These are phyloP conservation scores for Proterorhinus semilunaris DNA, from an alignment of 2,113 vertebrate species.

Conservation along the genomic window DNA sequence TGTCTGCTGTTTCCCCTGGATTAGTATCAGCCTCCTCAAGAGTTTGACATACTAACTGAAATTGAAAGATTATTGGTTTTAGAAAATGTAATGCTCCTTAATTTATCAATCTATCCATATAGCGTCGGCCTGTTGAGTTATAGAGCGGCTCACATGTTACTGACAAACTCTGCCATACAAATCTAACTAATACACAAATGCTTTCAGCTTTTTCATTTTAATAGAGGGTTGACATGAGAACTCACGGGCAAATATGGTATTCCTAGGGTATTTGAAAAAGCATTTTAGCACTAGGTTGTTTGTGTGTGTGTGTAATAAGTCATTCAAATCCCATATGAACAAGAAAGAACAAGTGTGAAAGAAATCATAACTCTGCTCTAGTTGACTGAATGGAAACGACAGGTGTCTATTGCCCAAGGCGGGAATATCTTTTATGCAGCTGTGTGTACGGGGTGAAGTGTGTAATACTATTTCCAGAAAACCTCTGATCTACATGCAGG, in stretches of 20 bases:
- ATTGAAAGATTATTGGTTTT: not conserved
- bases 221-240: no score
- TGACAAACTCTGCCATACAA: no score
- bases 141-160: no score
- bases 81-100: no score
- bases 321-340: not conserved
- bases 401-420: constrained; percentile 30
- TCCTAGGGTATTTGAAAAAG: no score
- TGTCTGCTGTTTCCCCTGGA: constrained; percentile 1
- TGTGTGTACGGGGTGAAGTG: constrained; percentile 22
- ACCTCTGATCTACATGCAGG: constrained; percentile 40
- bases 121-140: no score
- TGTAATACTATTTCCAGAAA: constrained; percentile 24
- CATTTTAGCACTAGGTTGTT: not conserved
- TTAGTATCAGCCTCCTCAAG: constrained; percentile 32
- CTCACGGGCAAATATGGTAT: no score
- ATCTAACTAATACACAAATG: no score
- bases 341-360: not conserved
- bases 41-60: constrained; percentile 57
- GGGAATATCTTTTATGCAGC: constrained; percentile 19
- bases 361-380: not conserved
- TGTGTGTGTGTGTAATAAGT: no score
- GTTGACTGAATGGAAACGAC: constrained; percentile 18
- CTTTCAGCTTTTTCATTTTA: no score
- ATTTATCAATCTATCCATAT: no score